Evolutionary conservation across 2,888 invertebrate species (phyloP).

Genomic region (Trichogramma dendrolimi): DNA sequence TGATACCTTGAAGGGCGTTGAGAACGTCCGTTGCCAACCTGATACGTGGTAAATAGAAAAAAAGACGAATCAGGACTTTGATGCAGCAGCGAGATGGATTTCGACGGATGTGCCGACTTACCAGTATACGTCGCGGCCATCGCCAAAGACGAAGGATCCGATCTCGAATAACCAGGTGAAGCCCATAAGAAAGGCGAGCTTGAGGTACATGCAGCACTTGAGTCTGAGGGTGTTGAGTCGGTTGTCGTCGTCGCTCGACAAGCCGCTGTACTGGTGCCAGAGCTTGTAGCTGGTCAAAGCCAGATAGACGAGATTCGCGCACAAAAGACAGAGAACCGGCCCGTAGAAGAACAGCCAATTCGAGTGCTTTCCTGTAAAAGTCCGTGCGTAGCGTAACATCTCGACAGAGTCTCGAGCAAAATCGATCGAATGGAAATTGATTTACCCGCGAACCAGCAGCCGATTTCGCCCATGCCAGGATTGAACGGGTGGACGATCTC

Average conservation of each 20-base stretch:
- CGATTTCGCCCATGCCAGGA: conserved; percentile 59
- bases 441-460: conserved; percentile 66
- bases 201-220: conserved; percentile 63
- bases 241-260: conserved; percentile 50
- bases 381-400: not conserved
- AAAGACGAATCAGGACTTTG: not conserved
- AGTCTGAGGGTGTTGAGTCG: conserved; percentile 51
- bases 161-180: conserved; percentile 71
- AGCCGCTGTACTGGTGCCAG: conserved; percentile 57
- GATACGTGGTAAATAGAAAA: conserved; percentile 22
- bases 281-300: conserved; percentile 58
- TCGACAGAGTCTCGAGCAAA: not conserved
- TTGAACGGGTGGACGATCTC: conserved; percentile 56
- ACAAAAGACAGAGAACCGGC: conserved; percentile 60
- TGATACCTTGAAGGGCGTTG: conserved; percentile 52
- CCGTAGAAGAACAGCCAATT: conserved; percentile 67
- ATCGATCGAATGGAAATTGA: not conserved
- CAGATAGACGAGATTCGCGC: conserved; percentile 59
- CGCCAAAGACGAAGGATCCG: conserved; percentile 47
- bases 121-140: conserved; percentile 39
- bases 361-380: conserved; percentile 39
- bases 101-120: conserved; percentile 30
- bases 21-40: conserved; percentile 51
- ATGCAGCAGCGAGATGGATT: not conserved
- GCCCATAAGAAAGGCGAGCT: conserved; percentile 68